These are phyloP conservation scores for Perdita meconis DNA, from an alignment of 2,888 invertebrate genomes.

Conservation along the genomic window DNA sequence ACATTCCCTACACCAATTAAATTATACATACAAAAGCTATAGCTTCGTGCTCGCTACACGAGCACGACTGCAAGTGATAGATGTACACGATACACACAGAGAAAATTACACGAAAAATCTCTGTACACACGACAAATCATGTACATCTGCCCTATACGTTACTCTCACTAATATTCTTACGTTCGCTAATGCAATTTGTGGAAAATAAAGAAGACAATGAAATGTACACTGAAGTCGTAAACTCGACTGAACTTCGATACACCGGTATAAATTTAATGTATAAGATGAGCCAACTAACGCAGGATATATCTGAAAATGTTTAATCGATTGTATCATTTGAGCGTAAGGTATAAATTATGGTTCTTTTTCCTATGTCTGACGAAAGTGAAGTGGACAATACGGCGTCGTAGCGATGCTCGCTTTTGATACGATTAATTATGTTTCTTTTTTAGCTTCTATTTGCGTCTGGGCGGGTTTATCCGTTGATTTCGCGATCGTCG, in stretches of 20 bases:
- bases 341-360: constrained; percentile 50
- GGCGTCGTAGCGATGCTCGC: constrained; percentile 33
- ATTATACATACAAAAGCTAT: neutral
- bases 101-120: no score
- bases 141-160: neutral
- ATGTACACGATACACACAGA: no score
- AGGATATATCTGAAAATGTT: constrained; percentile 24
- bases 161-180: neutral
- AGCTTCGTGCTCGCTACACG: no score
- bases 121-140: no score
- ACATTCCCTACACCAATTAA: constrained; percentile 10
- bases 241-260: neutral
- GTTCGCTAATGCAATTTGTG: neutral
- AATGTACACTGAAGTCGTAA: neutral
- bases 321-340: constrained; percentile 60
- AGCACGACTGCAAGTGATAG: no score
- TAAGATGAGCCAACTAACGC: constrained; percentile 23
- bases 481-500: constrained; percentile 83
- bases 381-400: constrained; percentile 43
- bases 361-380: constrained; percentile 36
- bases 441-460: constrained; percentile 76
- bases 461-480: constrained; percentile 70
- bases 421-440: constrained; percentile 66
- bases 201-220: neutral
- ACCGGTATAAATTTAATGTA: neutral